Percentiles rank a stretch among this genome's conserved stretches.
Conservation (phyloP, 2,888 invertebrate genomes). For the Tinea semifulvella region DNA sequence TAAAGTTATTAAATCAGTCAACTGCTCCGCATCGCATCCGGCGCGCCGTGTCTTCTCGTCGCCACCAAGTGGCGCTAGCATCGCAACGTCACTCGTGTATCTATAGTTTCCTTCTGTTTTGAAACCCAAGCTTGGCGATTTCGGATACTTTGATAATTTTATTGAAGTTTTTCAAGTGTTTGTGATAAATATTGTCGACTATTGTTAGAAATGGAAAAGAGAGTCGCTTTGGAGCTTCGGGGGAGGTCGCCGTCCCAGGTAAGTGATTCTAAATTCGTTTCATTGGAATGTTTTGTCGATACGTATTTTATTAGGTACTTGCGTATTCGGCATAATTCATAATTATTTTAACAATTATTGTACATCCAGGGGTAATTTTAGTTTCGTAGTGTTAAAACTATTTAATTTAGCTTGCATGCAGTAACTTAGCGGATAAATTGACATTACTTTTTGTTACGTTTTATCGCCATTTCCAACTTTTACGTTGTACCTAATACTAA, state of each 20-base stretch:
- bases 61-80: conserved; percentile 51
- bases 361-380: too few relatives aligned
- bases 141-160: conserved; percentile 45
- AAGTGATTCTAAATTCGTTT: conserved; percentile 57
- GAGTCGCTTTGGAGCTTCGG: conserved; percentile 93
- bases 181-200: conserved; percentile 35
- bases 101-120: conserved; percentile 68
- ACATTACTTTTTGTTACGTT: conserved; percentile 63
- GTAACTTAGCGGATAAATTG: conserved; percentile 39
- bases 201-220: conserved; percentile 85
- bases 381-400: too few relatives aligned
- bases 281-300: conserved; percentile 65
- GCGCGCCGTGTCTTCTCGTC: conserved; percentile 28
- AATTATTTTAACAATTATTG: conserved; percentile 21
- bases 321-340: conserved; percentile 24
- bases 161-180: conserved; percentile 6
- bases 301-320: conserved; percentile 55
- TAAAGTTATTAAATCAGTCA: background rate
- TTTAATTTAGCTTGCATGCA: background rate
- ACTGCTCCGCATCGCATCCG: conserved; percentile 30
- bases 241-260: conserved; percentile 92
- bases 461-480: conserved; percentile 42
- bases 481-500: conserved; percentile 18
- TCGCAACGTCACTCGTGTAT: conserved; percentile 63
- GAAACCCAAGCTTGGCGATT: conserved; percentile 66